phyloP scores from a whole-genome alignment of 2,113 vertebrate species.

The Sphaerodactylus townsendi region DNA sequence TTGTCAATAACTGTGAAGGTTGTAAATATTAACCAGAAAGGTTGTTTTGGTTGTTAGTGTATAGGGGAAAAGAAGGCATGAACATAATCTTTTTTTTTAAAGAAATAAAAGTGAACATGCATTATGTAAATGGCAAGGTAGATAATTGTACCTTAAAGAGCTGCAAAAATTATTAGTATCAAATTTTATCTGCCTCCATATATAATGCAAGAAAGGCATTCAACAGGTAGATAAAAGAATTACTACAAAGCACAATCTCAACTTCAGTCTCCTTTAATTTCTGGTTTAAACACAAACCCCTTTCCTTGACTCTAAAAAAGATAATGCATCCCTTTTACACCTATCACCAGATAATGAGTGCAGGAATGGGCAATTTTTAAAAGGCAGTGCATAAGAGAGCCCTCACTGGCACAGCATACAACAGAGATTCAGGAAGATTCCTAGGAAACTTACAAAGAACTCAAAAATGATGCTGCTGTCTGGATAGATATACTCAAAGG shows the following conservation, averaged over 20 bases:
- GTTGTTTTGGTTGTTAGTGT: background rate
- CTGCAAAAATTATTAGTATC: background rate
- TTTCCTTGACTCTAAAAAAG: background rate
- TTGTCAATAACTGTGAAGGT: background rate
- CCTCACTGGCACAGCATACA: background rate
- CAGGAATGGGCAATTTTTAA: background rate
- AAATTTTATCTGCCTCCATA: background rate
- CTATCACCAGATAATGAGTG: background rate
- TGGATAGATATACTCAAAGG: slow-evolving; percentile 92
- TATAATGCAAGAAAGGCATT: background rate
- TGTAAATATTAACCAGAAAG: background rate
- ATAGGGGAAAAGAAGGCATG: background rate
- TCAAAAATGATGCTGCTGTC: slow-evolving; percentile 92
- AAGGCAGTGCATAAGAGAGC: background rate
- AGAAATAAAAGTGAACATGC: background rate
- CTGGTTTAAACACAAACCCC: background rate
- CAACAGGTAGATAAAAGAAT: background rate
- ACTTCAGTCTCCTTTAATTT: background rate
- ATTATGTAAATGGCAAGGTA: background rate
- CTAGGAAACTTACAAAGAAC: slow-evolving; percentile 85
- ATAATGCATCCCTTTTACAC: background rate
- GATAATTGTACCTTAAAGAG: background rate
- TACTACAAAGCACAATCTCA: background rate
- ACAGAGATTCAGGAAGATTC: background rate
- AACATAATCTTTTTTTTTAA: background rate